Evolutionary conservation across 2,888 invertebrate species (phyloP).

Genomic region (Aphidoletes aphidimyza): DNA sequence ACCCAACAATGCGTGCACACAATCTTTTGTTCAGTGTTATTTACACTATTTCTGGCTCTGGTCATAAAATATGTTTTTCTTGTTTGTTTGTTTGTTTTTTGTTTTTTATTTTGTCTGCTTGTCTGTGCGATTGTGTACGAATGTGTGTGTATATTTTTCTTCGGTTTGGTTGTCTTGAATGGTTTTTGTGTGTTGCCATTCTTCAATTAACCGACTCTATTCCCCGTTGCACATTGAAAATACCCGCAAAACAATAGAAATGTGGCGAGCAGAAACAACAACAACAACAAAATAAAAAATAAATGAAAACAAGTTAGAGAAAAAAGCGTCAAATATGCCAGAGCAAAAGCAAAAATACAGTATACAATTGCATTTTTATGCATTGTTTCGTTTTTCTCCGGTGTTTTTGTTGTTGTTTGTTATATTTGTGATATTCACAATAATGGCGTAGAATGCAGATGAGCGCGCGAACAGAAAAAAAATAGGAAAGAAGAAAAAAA

Average conservation of each 20-base stretch:
- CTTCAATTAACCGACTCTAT: conserved; percentile 14
- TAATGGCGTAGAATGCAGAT: neutral
- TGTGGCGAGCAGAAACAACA: neutral
- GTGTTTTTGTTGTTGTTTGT: neutral
- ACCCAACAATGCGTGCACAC: neutral
- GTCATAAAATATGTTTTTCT: conserved; percentile 31
- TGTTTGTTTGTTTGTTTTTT: neutral
- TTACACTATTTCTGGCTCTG: conserved; percentile 23
- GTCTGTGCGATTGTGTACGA: too few relatives aligned
- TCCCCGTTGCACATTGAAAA: neutral
- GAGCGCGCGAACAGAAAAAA: neutral
- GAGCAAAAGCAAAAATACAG: too few relatives aligned
- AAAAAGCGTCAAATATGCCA: neutral
- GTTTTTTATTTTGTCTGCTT: neutral
- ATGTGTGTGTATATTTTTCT: neutral
- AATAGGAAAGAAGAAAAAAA: neutral
- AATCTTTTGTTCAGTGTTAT: neutral
- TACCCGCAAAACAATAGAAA: neutral
- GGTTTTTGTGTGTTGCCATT: neutral
- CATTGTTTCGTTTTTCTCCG: conserved; percentile 20
- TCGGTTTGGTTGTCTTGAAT: conserved; percentile 1
- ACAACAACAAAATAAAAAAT: neutral
- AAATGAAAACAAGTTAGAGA: neutral
- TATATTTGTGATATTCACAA: too few relatives aligned
- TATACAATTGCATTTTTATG: conserved; percentile 11